Evolutionary conservation across 2,113 vertebrate genomes (phyloP).

Genomic region (Micronycteris hirsuta): DNA sequence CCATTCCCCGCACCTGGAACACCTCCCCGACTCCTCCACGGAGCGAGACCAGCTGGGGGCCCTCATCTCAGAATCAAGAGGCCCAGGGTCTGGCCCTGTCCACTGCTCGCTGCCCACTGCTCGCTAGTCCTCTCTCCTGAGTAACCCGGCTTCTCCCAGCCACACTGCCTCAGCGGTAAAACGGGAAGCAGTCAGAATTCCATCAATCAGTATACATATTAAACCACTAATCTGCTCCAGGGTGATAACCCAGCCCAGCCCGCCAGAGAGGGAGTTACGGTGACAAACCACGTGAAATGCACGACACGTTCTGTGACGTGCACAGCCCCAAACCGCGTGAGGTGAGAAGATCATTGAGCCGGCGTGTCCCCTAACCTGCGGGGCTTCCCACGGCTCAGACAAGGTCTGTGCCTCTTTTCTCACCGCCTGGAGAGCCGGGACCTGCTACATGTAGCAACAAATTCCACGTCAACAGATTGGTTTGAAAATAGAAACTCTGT

Average conservation of each 20-base stretch:
- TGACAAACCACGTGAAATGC: not conserved
- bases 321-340: not conserved
- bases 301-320: not conserved
- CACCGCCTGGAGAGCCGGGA: too few relatives aligned
- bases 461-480: not conserved
- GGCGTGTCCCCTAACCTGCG: not conserved
- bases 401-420: accelerated
- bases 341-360: not conserved
- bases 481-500: not conserved
- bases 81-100: not conserved
- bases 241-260: not conserved
- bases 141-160: not conserved
- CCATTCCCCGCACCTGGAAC: not conserved
- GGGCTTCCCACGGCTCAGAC: not conserved
- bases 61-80: not conserved
- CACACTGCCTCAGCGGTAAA: not conserved
- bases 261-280: too few relatives aligned
- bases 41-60: too few relatives aligned
- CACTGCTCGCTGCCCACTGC: too few relatives aligned
- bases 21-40: not conserved
- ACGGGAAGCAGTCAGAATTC: not conserved
- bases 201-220: not conserved
- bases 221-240: not conserved
- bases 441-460: not conserved
- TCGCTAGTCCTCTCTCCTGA: not conserved